These are phyloP conservation scores for Drosophila aldrichi DNA, from an alignment of 2,888 invertebrate genomes.

Conservation along the genomic window DNA sequence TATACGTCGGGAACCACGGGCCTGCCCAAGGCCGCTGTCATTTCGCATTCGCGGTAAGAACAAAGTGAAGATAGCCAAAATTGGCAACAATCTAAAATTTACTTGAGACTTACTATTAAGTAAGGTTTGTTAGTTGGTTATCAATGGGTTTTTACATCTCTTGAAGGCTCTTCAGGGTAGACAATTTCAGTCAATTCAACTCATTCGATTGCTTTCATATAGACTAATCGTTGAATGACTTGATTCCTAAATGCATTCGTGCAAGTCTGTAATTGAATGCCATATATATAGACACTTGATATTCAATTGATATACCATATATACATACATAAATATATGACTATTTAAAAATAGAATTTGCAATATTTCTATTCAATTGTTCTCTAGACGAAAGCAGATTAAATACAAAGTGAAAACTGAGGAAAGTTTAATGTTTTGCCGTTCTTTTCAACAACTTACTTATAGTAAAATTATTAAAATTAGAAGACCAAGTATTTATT, in stretches of 20 bases:
- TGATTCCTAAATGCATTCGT: constrained; percentile 3
- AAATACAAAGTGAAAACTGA: no score
- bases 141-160: neutral
- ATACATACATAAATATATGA: neutral
- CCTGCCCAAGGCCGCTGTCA: constrained; percentile 98
- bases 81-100: neutral
- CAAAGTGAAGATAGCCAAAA: neutral
- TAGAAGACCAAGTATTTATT: no score
- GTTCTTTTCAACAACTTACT: no score
- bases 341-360: neutral
- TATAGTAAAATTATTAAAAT: neutral
- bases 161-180: neutral
- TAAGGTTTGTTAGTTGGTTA: neutral
- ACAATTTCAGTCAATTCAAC: neutral
- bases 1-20: constrained; percentile 99
- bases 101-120: neutral
- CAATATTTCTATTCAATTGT: constrained; percentile 6
- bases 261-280: neutral
- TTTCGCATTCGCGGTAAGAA: constrained; percentile 93
- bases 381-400: neutral
- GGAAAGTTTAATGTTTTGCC: no score
- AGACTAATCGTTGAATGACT: neutral
- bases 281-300: neutral
- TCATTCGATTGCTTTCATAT: neutral
- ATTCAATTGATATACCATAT: constrained; percentile 5